These are phyloP conservation scores for Fringilla coelebs DNA, from an alignment of 2,797 vertebrate genomes.

Conservation along the genomic window DNA sequence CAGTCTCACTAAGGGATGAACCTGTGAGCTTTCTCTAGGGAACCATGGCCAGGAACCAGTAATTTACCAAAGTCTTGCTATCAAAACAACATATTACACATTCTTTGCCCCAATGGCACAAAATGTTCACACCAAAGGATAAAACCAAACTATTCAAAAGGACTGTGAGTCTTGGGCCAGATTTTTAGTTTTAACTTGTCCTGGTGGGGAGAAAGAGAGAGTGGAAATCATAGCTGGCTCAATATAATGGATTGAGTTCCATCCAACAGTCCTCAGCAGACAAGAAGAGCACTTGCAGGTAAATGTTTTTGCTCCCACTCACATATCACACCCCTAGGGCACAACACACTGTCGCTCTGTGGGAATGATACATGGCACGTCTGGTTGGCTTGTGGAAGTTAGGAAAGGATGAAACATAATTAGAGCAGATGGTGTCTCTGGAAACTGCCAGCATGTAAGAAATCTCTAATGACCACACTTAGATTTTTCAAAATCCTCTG, in stretches of 20 bases:
- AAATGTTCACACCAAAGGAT: neutral
- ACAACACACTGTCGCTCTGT: neutral
- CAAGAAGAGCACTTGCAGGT: neutral
- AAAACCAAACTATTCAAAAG: neutral
- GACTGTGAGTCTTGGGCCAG: neutral
- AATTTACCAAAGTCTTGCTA: neutral
- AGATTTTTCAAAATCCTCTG: neutral
- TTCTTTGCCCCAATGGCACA: neutral
- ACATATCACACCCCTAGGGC: neutral
- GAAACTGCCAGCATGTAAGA: neutral
- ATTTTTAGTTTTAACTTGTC: neutral
- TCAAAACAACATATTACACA: neutral
- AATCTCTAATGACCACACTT: neutral
- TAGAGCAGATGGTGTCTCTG: conserved; percentile 40
- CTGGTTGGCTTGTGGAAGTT: neutral
- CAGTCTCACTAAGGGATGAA: neutral
- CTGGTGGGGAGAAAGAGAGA: neutral
- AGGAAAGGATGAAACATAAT: neutral
- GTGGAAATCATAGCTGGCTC: neutral
- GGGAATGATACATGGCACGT: neutral
- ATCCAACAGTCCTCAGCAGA: neutral
- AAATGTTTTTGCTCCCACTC: neutral
- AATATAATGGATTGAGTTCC: neutral
- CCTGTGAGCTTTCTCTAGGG: neutral
- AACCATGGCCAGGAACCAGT: neutral